A percentile compares a stretch with the other conserved stretches of the same genome.
phyloP scores from a whole-genome alignment of 1,140 invertebrate genomes.

The Cylas formicarius region DNA sequence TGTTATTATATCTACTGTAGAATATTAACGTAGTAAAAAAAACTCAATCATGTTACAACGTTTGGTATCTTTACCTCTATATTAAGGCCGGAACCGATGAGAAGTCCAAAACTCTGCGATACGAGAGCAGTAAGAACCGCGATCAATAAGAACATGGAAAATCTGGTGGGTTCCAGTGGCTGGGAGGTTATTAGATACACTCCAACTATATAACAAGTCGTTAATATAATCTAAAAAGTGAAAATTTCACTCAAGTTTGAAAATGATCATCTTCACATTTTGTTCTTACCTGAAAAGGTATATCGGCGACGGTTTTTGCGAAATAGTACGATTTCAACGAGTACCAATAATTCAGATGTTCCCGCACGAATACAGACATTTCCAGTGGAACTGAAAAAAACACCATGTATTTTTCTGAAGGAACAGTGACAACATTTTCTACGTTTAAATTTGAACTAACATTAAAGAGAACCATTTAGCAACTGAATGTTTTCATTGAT shows the following conservation, averaged over 20 bases:
- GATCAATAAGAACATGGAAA: slow-evolving; percentile 81
- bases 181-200: slow-evolving; percentile 95
- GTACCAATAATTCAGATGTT: slow-evolving; percentile 97
- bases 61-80: slow-evolving; percentile 57
- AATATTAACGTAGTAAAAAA: not conserved
- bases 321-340: slow-evolving; percentile 93
- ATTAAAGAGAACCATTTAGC: too few relatives aligned
- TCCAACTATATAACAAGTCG: slow-evolving; percentile 82
- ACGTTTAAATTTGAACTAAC: too few relatives aligned
- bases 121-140: slow-evolving; percentile 84
- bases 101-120: slow-evolving; percentile 83
- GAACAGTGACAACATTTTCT: too few relatives aligned
- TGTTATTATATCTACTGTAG: not conserved
- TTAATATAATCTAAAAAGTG: slow-evolving; percentile 69
- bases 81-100: slow-evolving; percentile 86
- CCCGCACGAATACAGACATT: slow-evolving; percentile 88
- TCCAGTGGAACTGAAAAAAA: slow-evolving; percentile 77
- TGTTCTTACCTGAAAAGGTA: slow-evolving; percentile 91
- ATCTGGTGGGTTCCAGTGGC: slow-evolving; percentile 76
- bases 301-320: slow-evolving; percentile 88
- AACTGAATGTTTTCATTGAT: too few relatives aligned
- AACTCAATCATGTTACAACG: not conserved
- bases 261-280: too few relatives aligned
- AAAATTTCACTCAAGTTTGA: too few relatives aligned
- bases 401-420: too few relatives aligned